Evolutionary conservation across 2,888 invertebrate genomes (phyloP).

Genomic region (Noctua comes): DNA sequence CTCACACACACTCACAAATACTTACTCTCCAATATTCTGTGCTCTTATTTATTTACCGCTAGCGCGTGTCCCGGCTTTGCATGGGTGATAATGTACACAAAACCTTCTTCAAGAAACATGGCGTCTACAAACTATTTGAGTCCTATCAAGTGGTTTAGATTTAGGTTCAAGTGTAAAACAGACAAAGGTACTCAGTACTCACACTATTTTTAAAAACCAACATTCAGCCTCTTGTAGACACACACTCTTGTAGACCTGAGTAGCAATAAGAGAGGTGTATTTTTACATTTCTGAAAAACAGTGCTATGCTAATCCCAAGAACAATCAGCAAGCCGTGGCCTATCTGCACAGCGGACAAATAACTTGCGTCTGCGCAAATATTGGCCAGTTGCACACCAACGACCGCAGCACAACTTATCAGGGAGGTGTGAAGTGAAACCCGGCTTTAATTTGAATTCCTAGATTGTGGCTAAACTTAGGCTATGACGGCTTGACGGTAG

Average conservation of each 20-base stretch:
- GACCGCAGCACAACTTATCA: conserved; percentile 34
- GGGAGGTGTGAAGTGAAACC: conserved; percentile 55
- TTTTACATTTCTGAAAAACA: conserved; percentile 23
- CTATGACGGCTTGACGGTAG: neutral
- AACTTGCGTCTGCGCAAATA: conserved; percentile 67
- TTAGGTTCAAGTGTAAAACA: neutral
- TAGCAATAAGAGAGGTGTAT: neutral
- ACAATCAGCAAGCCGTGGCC: conserved; percentile 52
- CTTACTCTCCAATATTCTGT: conserved; percentile 20
- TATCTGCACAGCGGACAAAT: conserved; percentile 68
- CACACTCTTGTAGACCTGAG: neutral
- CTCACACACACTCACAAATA: neutral
- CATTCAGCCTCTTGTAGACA: neutral
- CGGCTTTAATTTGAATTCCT: conserved; percentile 23
- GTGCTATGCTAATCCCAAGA: conserved; percentile 61
- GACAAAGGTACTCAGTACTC: neutral
- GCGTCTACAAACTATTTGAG: neutral
- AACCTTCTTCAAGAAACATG: conserved; percentile 5
- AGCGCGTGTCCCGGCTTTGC: neutral
- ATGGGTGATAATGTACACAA: neutral
- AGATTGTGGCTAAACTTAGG: conserved; percentile 1
- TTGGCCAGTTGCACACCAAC: conserved; percentile 59
- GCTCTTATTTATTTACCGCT: conserved; percentile 5
- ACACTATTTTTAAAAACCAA: neutral
- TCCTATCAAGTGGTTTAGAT: neutral